Percentiles rank a stretch among this genome's conserved stretches.
Conservation (phyloP, 2,888 invertebrate species). For the Pyrrhosoma nymphula region DNA sequence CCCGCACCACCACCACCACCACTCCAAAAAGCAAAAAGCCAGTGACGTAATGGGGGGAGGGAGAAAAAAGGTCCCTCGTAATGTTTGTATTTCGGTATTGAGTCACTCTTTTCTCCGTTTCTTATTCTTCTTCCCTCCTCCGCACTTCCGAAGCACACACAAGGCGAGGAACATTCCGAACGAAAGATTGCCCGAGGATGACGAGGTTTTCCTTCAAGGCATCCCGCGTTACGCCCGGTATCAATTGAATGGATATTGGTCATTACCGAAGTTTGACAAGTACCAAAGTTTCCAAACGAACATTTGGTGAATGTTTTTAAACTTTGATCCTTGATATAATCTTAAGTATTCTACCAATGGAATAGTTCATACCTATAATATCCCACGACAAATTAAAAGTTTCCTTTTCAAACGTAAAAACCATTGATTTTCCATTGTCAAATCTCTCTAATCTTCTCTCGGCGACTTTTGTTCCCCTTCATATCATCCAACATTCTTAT, state of each 20-base stretch:
- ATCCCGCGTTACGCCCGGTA: not conserved
- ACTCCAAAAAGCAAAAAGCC: slow-evolving; percentile 1
- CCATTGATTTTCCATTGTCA: too few species aligned
- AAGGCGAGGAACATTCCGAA: not conserved
- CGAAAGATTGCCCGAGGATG: not conserved
- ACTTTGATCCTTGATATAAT: too few species aligned
- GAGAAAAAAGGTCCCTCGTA: not conserved
- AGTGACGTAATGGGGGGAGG: not conserved
- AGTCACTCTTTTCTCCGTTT: not conserved
- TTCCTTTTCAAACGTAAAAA: too few species aligned
- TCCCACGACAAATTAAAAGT: too few species aligned
- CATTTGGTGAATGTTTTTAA: too few species aligned
- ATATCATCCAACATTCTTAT: too few species aligned
- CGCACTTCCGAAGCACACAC: slow-evolving; percentile 1
- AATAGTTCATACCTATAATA: too few species aligned
- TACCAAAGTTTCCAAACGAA: too few species aligned
- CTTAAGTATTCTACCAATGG: too few species aligned
- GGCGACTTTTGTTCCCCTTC: too few species aligned
- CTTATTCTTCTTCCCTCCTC: slow-evolving; percentile 3
- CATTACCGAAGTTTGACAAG: not conserved
- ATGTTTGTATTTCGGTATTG: not conserved
- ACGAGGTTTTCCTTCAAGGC: not conserved
- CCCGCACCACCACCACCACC: not conserved
- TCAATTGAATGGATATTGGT: not conserved
- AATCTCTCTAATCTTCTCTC: too few species aligned